Conservation (phyloP, 2,888 invertebrate genomes). For the Rotaria magnacalcarata region DNA sequence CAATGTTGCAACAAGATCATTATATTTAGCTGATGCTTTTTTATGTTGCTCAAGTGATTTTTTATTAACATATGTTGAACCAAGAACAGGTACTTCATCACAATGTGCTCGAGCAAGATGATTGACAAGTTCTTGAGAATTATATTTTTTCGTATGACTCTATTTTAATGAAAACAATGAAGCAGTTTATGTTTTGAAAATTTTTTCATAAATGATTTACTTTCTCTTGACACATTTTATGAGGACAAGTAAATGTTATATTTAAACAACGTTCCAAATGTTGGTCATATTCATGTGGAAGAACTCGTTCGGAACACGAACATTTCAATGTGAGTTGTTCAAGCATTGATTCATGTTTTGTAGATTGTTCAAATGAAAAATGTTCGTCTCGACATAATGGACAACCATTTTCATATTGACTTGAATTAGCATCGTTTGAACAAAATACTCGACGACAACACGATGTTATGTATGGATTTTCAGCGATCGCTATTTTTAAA, state of each 20-base stretch:
- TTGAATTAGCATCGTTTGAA: not conserved
- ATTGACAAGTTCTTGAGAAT: not conserved
- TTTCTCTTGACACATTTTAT: not conserved
- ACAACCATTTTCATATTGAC: not conserved
- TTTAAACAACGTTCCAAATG: not conserved
- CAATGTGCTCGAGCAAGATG: constrained; percentile 23
- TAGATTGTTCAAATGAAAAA: not conserved
- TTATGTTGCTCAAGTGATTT: constrained; percentile 2
- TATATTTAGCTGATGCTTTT: not conserved
- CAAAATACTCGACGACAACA: constrained; percentile 6
- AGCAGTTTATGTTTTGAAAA: no score
- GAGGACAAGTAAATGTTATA: not conserved
- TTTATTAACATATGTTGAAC: not conserved
- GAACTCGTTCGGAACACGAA: not conserved
- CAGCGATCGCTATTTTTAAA: not conserved
- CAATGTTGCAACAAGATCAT: constrained; percentile 4
- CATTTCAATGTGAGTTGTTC: not conserved
- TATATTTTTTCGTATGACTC: not conserved
- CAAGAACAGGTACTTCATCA: not conserved
- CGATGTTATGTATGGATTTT: not conserved
- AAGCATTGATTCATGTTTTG: not conserved
- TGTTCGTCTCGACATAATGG: not conserved
- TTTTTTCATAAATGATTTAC: not conserved
- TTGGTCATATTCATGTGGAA: not conserved
- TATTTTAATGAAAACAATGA: not conserved